Evolutionary conservation across 2,113 vertebrate species (phyloP).

Genomic region (Falco punctatus): DNA sequence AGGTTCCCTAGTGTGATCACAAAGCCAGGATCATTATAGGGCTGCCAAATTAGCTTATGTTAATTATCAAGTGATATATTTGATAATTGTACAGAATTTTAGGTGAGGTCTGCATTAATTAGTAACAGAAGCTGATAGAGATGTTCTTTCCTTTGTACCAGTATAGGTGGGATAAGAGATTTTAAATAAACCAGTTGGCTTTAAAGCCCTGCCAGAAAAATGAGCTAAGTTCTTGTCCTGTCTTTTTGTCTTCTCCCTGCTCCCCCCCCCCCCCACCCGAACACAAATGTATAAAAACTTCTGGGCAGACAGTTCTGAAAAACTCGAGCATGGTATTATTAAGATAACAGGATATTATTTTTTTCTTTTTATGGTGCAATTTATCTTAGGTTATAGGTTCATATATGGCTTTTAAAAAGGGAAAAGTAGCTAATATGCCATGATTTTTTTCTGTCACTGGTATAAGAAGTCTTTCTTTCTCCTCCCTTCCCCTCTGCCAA

Average conservation of each 20-base stretch:
- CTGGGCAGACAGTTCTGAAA: background rate
- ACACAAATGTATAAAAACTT: background rate
- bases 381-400: background rate
- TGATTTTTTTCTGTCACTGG: background rate
- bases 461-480: background rate
- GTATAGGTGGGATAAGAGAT: background rate
- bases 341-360: background rate
- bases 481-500: background rate
- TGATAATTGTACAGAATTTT: constrained; percentile 7
- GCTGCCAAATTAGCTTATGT: constrained; percentile 34
- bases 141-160: background rate
- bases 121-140: background rate
- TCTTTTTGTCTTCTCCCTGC: too few relatives aligned
- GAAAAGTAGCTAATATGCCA: background rate
- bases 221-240: background rate
- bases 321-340: background rate
- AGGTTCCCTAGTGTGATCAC: constrained; percentile 19
- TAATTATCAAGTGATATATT: constrained; percentile 46
- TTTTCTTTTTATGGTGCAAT: background rate
- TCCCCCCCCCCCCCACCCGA: background rate
- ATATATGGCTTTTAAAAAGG: background rate
- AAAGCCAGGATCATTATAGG: background rate
- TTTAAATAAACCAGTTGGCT: background rate
- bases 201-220: background rate
- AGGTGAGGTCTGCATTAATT: background rate